Evolutionary conservation across 1,140 invertebrate species (phyloP).

Genomic region (Vanessa tameamea): DNA sequence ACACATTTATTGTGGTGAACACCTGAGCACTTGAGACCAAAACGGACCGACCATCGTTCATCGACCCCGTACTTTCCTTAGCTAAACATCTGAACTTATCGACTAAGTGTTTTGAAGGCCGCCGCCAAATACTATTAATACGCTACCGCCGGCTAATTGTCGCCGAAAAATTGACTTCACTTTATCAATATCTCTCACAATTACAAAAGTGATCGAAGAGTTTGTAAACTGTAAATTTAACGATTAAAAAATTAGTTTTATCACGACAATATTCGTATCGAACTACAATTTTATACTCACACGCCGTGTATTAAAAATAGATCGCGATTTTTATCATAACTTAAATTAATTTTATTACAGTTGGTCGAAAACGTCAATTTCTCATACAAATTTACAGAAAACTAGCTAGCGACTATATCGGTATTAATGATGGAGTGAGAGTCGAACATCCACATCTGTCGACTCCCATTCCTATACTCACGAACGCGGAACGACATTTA

Average conservation of each 20-base stretch:
- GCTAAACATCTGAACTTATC: conserved; percentile 32
- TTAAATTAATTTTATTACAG: conserved; percentile 42
- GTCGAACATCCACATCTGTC: conserved; percentile 6
- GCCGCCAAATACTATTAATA: conserved; percentile 41
- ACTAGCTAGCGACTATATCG: conserved; percentile 57
- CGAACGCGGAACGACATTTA: background rate
- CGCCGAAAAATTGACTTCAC: conserved; percentile 65
- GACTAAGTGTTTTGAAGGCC: conserved; percentile 33
- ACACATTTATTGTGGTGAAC: conserved; percentile 71
- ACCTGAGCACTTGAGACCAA: conserved; percentile 67
- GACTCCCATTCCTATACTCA: background rate
- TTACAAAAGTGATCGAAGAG: conserved; percentile 76
- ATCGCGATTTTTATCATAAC: conserved; percentile 48
- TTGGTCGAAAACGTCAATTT: conserved; percentile 57
- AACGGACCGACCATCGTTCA: conserved; percentile 37
- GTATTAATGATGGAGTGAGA: conserved; percentile 34
- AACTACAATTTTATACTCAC: conserved; percentile 60
- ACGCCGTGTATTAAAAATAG: conserved; percentile 68
- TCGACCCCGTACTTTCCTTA: conserved; percentile 29
- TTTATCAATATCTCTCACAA: conserved; percentile 69
- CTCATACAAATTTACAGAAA: conserved; percentile 29
- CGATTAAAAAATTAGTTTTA: conserved; percentile 70
- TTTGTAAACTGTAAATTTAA: conserved; percentile 62
- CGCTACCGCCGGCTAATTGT: conserved; percentile 42
- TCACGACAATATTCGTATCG: conserved; percentile 66